Base-by-base conservation (phyloP, 1,140 invertebrate species). In the Hyles vespertilio region DNA sequence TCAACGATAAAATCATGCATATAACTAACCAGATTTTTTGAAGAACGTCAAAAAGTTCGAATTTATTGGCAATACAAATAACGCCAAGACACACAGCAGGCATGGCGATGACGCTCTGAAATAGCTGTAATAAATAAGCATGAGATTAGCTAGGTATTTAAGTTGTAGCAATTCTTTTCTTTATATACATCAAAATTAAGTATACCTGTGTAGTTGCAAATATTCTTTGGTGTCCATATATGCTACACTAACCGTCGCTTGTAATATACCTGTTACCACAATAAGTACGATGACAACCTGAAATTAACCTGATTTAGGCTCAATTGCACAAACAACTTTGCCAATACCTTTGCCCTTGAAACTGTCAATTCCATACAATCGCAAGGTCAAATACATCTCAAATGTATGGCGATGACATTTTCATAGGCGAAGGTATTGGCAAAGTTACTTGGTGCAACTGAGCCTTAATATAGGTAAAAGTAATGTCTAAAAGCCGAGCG, bases 1-100 rank as follows among this genome's bases (percentile, higher is more conserved):
- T 22, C 22, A 22, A 22, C 22, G 22, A 22, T 22, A 22, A 22
- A 22, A 22, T 22, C 22, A 22, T 22, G 22, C 22, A 22, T 22
- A 22, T 22, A 22, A 22, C 22, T 50, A 22, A 50, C 22, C 50
- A 50, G 34, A 54, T 51, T 49, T 66, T 46, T 63, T 72, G 48
- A 80, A 81, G 52, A 78, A 79, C 43, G 70, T 79, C 2, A 79
- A 2, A 32, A 78, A 77, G 5, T 71, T 57, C 10, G 82, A 48
- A 32, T 84, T 70, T 2, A 54, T 61, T 40, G 84, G 84, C 6
- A 65, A 59, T 10, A 81, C 32, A 46, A 81, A 84, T 5, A 87
- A 52, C 0, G 82, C 32, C 0, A 79, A 45, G 0, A 68, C 70
- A 22, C 69, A 67, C 12, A 83, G 45, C 8, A 78, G 51, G n/a